Base-by-base conservation (phyloP, 1,140 invertebrate species). In the Steinernema khuongi region DNA sequence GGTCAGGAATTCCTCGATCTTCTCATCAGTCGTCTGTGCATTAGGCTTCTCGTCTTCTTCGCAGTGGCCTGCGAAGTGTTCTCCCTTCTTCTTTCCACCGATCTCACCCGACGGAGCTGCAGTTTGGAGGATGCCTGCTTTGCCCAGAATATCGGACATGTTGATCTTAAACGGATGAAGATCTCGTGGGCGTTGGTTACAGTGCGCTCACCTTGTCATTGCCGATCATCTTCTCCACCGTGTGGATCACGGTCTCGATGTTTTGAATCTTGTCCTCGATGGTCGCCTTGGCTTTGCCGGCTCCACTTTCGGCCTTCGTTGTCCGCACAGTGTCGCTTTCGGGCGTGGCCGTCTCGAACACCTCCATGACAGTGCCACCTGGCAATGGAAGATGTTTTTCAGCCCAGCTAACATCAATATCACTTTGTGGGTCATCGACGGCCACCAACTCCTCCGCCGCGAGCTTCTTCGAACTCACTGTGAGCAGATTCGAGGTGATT, bases 241-340 rank as follows among this genome's bases (percentile, higher is more conserved):
- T 60, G 50, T 60, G 50, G 26, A 60, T 60, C 50, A 60, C 26
- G 50, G 11, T 60, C 26, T 60, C 50, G 50, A 60, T 60, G 26
- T 60, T 60, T 60, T 60, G 50, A 22, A 60, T 60, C 4, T 26
- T 11, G 50, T 60, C 50, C 4, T 60, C 50, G 26, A 60, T 60
- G 7, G 50, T 60, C 7, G 14, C 50, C n/a, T n/a, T n/a, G 22
- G 50, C 4, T 22, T 60, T 60, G 7, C 36, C 36, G n/a, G 7
- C n/a, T 41, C 7, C 7, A 41, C 36, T 41, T 26, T 60, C 50
- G 7, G 50, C 11, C 26, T 26, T 60, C 19, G 50, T 60, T 4
- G 50, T 60, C 14, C 50, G 50, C 7, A 60, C 50, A 22, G 26
- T 60, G 50, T 60, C 22, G 50, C 14, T 22, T 22, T 60, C 50